Conservation (phyloP, 1,140 invertebrate genomes). For the Sitodiplosis mosellana region DNA sequence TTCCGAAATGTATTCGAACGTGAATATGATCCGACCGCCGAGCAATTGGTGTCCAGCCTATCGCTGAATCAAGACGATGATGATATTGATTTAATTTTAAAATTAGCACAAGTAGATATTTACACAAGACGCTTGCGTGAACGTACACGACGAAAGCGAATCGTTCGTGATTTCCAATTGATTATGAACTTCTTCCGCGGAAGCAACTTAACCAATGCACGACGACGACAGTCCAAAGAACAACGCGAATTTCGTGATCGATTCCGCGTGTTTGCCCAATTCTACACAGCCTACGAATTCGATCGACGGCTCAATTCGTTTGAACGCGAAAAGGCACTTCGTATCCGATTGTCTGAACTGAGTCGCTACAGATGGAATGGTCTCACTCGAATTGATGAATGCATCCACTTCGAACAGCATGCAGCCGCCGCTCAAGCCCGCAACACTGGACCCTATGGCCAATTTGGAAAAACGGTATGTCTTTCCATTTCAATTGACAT, state of each 20-base stretch:
- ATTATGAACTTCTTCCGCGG: constrained; percentile 59
- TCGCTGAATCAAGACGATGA: constrained; percentile 67
- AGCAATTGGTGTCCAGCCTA: constrained; percentile 68
- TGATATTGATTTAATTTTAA: constrained; percentile 62
- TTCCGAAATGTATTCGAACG: constrained; percentile 91
- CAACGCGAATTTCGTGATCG: constrained; percentile 56
- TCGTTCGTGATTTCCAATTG: constrained; percentile 71
- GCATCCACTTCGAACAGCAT: constrained; percentile 64
- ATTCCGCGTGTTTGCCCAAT: constrained; percentile 69
- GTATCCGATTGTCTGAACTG: constrained; percentile 62
- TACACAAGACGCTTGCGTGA: constrained; percentile 71
- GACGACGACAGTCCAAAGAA: constrained; percentile 22
- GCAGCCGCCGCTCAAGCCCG: constrained; percentile 28
- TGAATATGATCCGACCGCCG: constrained; percentile 84
- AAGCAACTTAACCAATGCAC: constrained; percentile 17
- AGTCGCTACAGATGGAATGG: constrained; percentile 65
- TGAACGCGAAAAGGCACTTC: constrained; percentile 65
- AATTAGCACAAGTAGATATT: constrained; percentile 58
- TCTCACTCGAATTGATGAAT: constrained; percentile 59
- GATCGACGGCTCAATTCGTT: constrained; percentile 56
- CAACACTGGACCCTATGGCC: constrained; percentile 18
- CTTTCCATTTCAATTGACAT: no score
- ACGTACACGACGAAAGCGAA: constrained; percentile 66
- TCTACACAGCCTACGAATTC: constrained; percentile 68
- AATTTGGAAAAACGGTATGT: constrained; percentile 25